phyloP scores from a whole-genome alignment of 2,797 vertebrate genomes.

The Anas capensis region DNA sequence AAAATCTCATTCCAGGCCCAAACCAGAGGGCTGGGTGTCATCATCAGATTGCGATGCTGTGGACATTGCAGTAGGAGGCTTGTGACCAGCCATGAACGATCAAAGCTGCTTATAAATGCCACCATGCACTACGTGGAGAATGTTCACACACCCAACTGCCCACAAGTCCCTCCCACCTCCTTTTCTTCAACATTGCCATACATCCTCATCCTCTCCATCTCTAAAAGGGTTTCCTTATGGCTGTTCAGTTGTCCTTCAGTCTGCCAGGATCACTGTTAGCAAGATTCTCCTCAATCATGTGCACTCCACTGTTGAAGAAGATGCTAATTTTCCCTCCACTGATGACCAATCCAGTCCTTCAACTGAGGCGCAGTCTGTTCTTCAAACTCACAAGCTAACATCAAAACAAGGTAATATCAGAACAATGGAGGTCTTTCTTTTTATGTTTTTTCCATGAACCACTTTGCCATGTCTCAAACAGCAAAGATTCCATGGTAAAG shows the following conservation, averaged over 20 bases:
- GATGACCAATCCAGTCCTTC: neutral
- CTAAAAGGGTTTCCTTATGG: rapidly evolving
- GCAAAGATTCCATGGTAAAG: neutral
- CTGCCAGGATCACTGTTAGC: neutral
- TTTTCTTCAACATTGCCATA: neutral
- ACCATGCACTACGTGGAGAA: neutral
- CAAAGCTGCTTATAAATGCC: neutral
- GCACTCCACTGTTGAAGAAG: neutral
- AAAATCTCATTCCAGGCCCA: neutral
- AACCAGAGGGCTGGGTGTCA: neutral
- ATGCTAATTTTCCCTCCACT: neutral
- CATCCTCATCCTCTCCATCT: neutral
- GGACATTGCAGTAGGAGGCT: neutral
- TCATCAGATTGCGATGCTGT: neutral
- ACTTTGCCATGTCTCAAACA: neutral
- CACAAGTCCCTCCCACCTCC: neutral
- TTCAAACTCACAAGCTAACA: neutral
- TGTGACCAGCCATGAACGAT: neutral
- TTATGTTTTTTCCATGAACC: neutral
- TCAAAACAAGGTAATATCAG: neutral
- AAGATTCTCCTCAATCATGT: neutral
- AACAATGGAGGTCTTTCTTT: neutral
- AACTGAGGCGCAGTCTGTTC: neutral
- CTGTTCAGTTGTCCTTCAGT: neutral
- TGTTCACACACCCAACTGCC: neutral